These are phyloP conservation scores for Entomobrya multifasciata DNA, from an alignment of 2,888 invertebrate genomes.

Conservation along the genomic window DNA sequence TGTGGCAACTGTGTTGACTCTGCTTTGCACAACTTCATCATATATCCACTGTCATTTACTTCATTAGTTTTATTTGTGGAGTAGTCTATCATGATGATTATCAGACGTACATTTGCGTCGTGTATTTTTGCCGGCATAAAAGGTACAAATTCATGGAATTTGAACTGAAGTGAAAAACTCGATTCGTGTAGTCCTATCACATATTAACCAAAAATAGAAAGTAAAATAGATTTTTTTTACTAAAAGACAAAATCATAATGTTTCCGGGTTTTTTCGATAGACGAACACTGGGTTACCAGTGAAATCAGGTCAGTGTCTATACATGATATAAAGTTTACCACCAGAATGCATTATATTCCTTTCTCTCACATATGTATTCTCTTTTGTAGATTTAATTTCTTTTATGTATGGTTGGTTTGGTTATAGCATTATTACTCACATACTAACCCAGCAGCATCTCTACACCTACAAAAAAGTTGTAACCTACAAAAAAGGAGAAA, in stretches of 20 bases:
- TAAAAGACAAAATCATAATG: no score
- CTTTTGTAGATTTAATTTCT: conserved; percentile 30
- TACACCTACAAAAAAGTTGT: not conserved
- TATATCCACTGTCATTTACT: conserved; percentile 54
- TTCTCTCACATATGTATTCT: not conserved
- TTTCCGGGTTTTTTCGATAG: no score
- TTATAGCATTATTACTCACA: not conserved
- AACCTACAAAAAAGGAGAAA: no score
- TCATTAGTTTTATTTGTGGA: conserved; percentile 59
- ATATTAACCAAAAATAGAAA: no score
- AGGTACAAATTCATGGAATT: no score
- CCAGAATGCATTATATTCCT: not conserved
- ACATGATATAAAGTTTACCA: not conserved
- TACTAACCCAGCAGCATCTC: not conserved
- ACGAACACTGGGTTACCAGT: not conserved
- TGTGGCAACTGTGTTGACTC: not conserved
- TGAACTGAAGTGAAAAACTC: no score
- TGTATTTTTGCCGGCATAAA: no score
- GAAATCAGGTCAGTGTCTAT: conserved; percentile 15
- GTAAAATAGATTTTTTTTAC: no score
- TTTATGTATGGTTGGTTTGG: not conserved
- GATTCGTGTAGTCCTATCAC: no score
- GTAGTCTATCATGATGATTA: conserved; percentile 55
- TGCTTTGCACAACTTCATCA: not conserved
- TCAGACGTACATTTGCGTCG: no score